A percentile compares a stretch with the other conserved stretches of the same genome.
These are phyloP conservation scores for Pitangus sulphuratus DNA, from an alignment of 2,797 vertebrate species.

Conservation along the genomic window DNA sequence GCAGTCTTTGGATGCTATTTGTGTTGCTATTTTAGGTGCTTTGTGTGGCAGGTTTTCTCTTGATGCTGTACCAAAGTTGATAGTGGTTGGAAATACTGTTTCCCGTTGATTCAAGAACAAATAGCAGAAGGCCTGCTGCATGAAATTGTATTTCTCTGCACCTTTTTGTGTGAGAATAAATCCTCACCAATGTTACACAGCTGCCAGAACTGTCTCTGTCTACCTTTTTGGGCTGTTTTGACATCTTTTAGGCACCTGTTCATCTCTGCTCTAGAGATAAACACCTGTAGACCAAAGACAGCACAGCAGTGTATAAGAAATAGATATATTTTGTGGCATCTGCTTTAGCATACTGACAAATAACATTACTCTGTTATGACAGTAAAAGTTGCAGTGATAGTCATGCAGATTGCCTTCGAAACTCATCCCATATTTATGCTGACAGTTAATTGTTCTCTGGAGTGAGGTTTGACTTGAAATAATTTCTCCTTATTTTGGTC, in stretches of 20 bases:
- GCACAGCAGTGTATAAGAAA: not conserved
- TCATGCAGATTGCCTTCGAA: not conserved
- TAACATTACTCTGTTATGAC: not conserved
- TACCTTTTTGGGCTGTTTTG: not conserved
- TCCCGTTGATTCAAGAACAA: not conserved
- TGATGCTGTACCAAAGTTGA: not conserved
- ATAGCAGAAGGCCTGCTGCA: not conserved
- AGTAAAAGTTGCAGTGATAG: not conserved
- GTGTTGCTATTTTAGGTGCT: not conserved
- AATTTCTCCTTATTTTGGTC: not conserved
- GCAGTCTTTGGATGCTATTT: fast-evolving
- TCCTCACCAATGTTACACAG: not conserved
- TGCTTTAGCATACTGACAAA: not conserved
- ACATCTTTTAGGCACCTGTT: not conserved
- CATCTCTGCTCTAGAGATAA: not conserved
- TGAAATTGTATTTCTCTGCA: not conserved
- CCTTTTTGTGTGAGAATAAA: not conserved
- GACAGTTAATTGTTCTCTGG: not conserved
- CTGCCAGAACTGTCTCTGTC: not conserved
- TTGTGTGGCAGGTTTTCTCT: not conserved
- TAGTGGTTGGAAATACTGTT: not conserved
- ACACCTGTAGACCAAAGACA: not conserved
- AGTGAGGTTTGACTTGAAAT: not conserved
- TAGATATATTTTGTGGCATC: not conserved
- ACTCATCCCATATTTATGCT: not conserved